Evolutionary conservation across 2,113 vertebrate species (phyloP), one percentile per base, ranked within the genome.

Genomic region (Limanda limanda): DNA sequence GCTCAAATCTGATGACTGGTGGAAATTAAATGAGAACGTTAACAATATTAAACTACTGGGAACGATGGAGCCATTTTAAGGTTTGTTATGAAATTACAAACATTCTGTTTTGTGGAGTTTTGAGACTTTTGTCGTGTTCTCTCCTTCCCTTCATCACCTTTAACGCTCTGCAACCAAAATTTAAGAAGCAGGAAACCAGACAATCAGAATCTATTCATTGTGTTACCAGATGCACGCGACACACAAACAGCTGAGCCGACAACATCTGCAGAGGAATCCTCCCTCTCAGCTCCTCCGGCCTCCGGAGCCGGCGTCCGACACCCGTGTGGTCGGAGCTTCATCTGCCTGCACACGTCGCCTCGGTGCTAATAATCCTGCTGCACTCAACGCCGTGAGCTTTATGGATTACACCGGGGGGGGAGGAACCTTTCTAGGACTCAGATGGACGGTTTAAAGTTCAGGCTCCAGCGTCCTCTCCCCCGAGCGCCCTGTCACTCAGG

Each of bases 391-490:
- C 15, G 42, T 51, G 55, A 73, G 81, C 56, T 10, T 82, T 66
- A 69, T 60, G 82, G 78, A 79, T 88, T 81, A 89, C 81, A 64
- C 0, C 18, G 2, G 5, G 31, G 71, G 68, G 71, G 68, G 62
- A 14, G 24, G 25, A 14, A 18, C 62, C 71, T 71, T 74, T 76
- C 59, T 17, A 51, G 71, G 68, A 81, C 71, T 82, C 73, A 61
- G 68, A 81, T 55, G 68, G 58, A 68, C 55, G 68, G 71, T 86
- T 88, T 82, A 78, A 80, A 87, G 83, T 78, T 87, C 70, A 82
- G 63, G n/a, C 57, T 35, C 21, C 4, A 21, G 1, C 6, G 31
- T 31, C 31, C 31, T 31, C 7, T 31, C 6, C 31, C 31, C 31
- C 31, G 31, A 31, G 31, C 14, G 15, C 63, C 60, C 57, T 55